phyloP scores from a whole-genome alignment of 2,888 invertebrate genomes.

The Hyalella azteca region DNA sequence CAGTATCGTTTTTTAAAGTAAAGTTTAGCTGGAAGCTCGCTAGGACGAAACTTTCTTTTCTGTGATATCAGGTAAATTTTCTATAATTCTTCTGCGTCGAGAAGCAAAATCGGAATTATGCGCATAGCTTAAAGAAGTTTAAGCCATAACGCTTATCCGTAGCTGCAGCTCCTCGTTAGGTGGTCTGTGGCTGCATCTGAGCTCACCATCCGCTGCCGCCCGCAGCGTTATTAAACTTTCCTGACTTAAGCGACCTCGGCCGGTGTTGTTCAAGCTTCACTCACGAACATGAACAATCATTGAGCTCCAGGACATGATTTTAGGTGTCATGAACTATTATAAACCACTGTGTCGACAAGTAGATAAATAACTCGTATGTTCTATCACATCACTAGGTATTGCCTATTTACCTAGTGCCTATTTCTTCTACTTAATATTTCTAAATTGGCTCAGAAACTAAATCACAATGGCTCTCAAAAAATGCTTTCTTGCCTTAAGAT shows the following conservation, averaged over 20 bases:
- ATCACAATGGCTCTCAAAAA: too few relatives aligned
- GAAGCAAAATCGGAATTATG: conserved; percentile 36
- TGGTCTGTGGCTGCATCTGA: conserved; percentile 11
- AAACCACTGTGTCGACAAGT: too few relatives aligned
- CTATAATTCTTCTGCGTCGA: conserved; percentile 27
- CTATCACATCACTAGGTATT: too few relatives aligned
- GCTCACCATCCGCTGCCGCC: not conserved
- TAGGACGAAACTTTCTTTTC: conserved; percentile 18
- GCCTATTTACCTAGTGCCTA: too few relatives aligned
- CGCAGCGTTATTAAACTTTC: conserved; percentile 25
- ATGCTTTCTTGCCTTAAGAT: too few relatives aligned
- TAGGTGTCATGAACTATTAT: too few relatives aligned
- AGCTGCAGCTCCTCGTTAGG: conserved; percentile 24
- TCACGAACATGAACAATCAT: too few relatives aligned
- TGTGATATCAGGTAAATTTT: conserved; percentile 24
- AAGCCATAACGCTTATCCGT: conserved; percentile 27
- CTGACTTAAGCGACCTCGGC: not conserved
- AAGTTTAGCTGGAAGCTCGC: not conserved
- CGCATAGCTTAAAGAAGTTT: conserved; percentile 34
- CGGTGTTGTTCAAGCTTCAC: too few relatives aligned
- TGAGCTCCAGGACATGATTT: too few relatives aligned
- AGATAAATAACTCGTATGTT: too few relatives aligned
- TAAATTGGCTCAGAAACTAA: too few relatives aligned
- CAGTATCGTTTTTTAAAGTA: conserved; percentile 8
- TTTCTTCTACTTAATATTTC: too few relatives aligned